These are phyloP conservation scores for Conops quadrifasciatus DNA, from an alignment of 2,888 invertebrate genomes.

Conservation along the genomic window DNA sequence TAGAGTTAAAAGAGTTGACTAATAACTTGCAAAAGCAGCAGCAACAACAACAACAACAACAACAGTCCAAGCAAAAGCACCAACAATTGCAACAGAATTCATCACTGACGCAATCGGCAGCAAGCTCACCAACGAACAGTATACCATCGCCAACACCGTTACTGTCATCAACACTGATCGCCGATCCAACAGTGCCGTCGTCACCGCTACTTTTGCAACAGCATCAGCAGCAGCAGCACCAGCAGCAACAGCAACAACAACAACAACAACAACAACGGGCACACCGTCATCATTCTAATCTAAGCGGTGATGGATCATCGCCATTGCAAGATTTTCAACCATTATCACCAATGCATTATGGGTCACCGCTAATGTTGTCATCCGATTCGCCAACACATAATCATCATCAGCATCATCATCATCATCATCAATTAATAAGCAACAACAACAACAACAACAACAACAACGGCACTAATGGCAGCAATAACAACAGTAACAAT, in stretches of 20 bases:
- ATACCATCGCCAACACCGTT: slow-evolving; percentile 42
- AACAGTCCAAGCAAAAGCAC: too few species aligned
- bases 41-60: too few species aligned
- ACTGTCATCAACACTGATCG: slow-evolving; percentile 14
- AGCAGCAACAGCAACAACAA: slow-evolving; percentile 36
- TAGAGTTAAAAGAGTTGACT: slow-evolving; percentile 34
- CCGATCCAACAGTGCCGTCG: slow-evolving; percentile 39
- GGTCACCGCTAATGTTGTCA: slow-evolving; percentile 52
- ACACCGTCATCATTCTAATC: slow-evolving; percentile 42
- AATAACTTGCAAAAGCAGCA: slow-evolving; percentile 28
- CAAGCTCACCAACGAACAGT: slow-evolving; percentile 44
- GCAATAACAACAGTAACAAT: slow-evolving; percentile 40
- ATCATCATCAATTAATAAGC: background rate
- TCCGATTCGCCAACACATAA: slow-evolving; percentile 54
- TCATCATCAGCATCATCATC: slow-evolving; percentile 45
- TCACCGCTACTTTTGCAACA: slow-evolving; percentile 43
- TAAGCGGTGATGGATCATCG: slow-evolving; percentile 21
- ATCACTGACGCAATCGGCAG: slow-evolving; percentile 43
- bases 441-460: slow-evolving; percentile 49
- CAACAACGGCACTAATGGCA: slow-evolving; percentile 31
- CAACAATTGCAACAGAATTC: slow-evolving; percentile 37
- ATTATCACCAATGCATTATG: slow-evolving; percentile 50
- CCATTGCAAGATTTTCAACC: slow-evolving; percentile 32
- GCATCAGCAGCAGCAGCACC: slow-evolving; percentile 37
- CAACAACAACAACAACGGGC: slow-evolving; percentile 38